Evolutionary conservation across 2,797 vertebrate species (phyloP).

Genomic region (Sebastes flavidus): DNA sequence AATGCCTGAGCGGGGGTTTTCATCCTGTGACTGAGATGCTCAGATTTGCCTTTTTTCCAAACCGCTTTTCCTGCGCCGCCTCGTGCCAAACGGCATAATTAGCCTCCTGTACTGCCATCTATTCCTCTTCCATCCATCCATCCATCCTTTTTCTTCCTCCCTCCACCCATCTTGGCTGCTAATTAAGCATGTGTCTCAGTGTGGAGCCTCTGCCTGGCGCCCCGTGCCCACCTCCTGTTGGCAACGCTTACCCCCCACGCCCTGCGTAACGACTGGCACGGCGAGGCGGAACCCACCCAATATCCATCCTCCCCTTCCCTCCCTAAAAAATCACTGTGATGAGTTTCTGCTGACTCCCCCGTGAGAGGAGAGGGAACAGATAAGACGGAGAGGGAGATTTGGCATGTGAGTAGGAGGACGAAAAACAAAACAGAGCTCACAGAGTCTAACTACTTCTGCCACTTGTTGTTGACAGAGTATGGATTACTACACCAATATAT

Average conservation of each 20-base stretch:
- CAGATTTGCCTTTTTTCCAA: conserved; percentile 42
- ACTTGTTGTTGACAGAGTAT: background rate
- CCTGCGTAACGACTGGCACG: conserved; percentile 83
- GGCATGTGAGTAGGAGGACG: background rate
- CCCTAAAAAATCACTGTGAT: conserved; percentile 84
- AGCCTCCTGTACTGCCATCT: conserved; percentile 56
- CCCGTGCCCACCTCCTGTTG: conserved; percentile 79
- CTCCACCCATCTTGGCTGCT: conserved; percentile 57
- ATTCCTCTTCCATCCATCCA: conserved; percentile 20
- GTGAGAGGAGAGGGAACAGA: conserved; percentile 65
- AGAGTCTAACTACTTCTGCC: background rate
- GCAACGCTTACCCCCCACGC: conserved; percentile 75
- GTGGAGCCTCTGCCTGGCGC: conserved; percentile 51
- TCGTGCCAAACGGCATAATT: conserved; percentile 67
- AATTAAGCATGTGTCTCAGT: conserved; percentile 65
- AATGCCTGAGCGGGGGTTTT: conserved; percentile 51
- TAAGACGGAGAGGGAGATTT: conserved; percentile 10
- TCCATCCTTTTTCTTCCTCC: conserved; percentile 39
- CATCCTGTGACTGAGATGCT: conserved; percentile 47
- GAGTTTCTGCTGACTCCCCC: conserved; percentile 88
- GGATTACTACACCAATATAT: background rate
- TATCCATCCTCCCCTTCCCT: conserved; percentile 53
- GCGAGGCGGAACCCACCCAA: conserved; percentile 84
- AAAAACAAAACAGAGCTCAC: conserved; percentile 21
- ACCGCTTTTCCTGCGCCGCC: conserved; percentile 22